phyloP scores from a whole-genome alignment of 2,888 invertebrate species.

The Lymantria monacha region DNA sequence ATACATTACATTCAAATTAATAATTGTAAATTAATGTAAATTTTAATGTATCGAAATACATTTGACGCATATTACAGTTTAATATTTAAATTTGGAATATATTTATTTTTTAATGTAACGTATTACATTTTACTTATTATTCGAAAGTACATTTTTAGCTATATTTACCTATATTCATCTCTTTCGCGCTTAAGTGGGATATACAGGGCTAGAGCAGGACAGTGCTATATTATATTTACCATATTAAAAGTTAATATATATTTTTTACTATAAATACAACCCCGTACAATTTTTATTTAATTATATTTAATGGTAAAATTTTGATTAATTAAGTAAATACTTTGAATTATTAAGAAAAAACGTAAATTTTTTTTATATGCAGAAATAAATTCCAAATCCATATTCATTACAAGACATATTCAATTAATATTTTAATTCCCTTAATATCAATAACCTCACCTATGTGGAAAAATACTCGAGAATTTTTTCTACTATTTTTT shows the following conservation, averaged over 20 bases:
- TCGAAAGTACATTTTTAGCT: neutral
- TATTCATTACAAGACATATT: neutral
- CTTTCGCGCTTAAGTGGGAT: neutral
- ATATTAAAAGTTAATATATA: neutral
- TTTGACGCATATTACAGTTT: neutral
- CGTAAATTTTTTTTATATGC: constrained; percentile 3
- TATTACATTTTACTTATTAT: neutral
- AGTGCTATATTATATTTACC: neutral
- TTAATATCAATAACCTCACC: constrained; percentile 2
- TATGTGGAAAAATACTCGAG: constrained; percentile 11
- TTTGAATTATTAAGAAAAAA: neutral
- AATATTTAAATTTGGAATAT: neutral
- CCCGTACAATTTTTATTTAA: constrained; percentile 1
- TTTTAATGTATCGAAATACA: neutral
- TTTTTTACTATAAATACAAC: constrained; percentile 2
- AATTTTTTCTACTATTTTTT: constrained; percentile 6
- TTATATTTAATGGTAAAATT: neutral
- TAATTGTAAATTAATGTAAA: neutral
- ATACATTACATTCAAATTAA: neutral
- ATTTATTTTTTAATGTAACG: neutral
- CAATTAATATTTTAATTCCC: no score
- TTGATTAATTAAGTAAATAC: constrained; percentile 1
- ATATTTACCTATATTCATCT: neutral
- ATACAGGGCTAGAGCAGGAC: neutral
- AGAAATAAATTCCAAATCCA: constrained; percentile 5